phyloP scores from a whole-genome alignment of 2,113 vertebrate genomes.

The Balaenoptera acutorostrata region DNA sequence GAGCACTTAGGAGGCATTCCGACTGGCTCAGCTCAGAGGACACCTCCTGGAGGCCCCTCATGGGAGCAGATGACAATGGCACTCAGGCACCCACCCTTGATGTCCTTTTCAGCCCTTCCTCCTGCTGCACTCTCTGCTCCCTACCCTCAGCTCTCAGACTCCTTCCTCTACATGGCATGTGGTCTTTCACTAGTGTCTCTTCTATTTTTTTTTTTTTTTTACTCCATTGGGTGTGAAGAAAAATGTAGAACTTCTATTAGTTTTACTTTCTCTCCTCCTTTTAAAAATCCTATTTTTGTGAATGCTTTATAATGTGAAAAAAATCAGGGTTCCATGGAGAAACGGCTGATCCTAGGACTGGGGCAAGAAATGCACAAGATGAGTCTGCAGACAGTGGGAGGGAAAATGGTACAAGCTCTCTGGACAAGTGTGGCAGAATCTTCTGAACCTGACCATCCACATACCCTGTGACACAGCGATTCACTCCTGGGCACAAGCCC shows the following conservation, averaged over 20 bases:
- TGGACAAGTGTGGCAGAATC: background rate
- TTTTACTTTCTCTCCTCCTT: background rate
- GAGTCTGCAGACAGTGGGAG: background rate
- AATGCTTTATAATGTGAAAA: background rate
- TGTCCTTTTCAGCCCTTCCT: background rate
- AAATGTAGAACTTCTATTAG: background rate
- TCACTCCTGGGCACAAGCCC: background rate
- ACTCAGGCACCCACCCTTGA: background rate
- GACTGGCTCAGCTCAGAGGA: background rate
- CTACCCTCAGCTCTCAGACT: background rate
- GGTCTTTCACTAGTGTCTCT: background rate
- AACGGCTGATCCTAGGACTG: background rate
- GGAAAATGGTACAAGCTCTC: background rate
- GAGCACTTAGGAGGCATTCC: background rate
- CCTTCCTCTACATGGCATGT: background rate
- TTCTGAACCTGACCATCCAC: background rate
- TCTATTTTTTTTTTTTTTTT: background rate
- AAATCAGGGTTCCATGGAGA: background rate
- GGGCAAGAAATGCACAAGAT: background rate
- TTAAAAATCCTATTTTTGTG: background rate
- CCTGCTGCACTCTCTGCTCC: background rate
- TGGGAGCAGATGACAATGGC: background rate
- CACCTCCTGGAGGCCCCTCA: background rate
- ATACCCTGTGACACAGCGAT: background rate
- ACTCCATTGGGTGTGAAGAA: background rate